phyloP scores from a whole-genome alignment of 2,797 vertebrate species.

The Characodon lateralis region DNA sequence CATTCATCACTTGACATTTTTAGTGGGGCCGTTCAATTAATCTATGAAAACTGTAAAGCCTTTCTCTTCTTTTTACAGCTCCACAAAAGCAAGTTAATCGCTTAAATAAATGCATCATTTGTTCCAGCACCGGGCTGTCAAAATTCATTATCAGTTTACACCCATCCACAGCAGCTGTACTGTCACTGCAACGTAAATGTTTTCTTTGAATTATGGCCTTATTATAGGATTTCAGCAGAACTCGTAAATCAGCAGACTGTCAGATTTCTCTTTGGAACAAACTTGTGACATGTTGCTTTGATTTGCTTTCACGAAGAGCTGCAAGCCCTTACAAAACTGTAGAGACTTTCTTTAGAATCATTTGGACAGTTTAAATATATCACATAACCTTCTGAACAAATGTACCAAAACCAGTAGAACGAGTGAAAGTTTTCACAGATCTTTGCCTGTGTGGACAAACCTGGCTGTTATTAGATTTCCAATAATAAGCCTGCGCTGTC shows the following conservation, averaged over 20 bases:
- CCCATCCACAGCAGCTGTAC: constrained; percentile 52
- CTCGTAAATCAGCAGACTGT: constrained; percentile 65
- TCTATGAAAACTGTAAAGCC: constrained; percentile 76
- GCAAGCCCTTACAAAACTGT: constrained; percentile 13
- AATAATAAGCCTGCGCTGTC: background rate
- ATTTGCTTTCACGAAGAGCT: constrained; percentile 42
- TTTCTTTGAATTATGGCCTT: constrained; percentile 76
- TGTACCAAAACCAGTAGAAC: constrained; percentile 52
- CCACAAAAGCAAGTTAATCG: constrained; percentile 66
- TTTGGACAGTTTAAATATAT: constrained; percentile 39
- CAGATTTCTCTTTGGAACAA: constrained; percentile 39
- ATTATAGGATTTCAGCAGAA: constrained; percentile 60
- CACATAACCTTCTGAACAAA: constrained; percentile 56
- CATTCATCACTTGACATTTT: constrained; percentile 80
- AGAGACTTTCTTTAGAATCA: constrained; percentile 34
- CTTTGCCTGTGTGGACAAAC: constrained; percentile 20
- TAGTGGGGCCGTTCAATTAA: constrained; percentile 79
- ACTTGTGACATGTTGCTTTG: constrained; percentile 31
- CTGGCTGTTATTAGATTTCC: constrained; percentile 24
- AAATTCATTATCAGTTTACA: constrained; percentile 73
- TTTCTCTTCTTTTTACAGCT: constrained; percentile 60
- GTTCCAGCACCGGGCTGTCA: constrained; percentile 78
- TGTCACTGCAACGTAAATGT: constrained; percentile 68
- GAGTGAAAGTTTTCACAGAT: constrained; percentile 30
- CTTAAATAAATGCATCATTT: constrained; percentile 80